phyloP scores from a whole-genome alignment of 1,140 invertebrate genomes.

The Macrostomum lignano region DNA sequence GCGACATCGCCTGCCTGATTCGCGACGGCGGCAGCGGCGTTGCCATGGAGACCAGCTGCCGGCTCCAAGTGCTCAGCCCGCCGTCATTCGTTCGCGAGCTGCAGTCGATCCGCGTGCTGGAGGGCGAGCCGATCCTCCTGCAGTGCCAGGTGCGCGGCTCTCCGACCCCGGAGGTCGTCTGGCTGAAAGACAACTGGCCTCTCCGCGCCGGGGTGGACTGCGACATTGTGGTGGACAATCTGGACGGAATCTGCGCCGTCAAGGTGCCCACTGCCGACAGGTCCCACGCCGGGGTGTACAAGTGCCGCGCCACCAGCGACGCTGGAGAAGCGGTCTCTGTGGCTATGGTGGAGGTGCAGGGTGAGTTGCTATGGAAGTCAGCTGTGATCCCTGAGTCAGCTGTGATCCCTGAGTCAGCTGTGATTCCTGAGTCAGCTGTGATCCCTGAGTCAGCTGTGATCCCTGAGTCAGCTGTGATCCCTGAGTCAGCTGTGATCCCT shows the following conservation, averaged over 20 bases:
- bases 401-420: too few relatives aligned
- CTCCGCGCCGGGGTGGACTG: neutral
- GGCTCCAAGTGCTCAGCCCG: conserved; percentile 57
- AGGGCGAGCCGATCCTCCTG: conserved; percentile 38
- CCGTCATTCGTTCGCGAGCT: conserved; percentile 36
- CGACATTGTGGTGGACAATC: conserved; percentile 1
- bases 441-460: too few relatives aligned
- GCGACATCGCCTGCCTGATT: too few relatives aligned
- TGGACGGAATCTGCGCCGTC: conserved; percentile 2
- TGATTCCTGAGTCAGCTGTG: too few relatives aligned
- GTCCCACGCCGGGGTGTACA: conserved; percentile 34
- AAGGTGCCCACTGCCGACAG: conserved; percentile 5
- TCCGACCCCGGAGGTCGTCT: conserved; percentile 35
- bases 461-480: too few relatives aligned
- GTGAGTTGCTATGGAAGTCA: too few relatives aligned
- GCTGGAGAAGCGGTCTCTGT: too few relatives aligned
- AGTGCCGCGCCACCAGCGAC: conserved; percentile 39
- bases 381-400: too few relatives aligned
- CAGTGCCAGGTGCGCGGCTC: conserved; percentile 43
- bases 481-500: too few relatives aligned
- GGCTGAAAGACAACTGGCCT: conserved; percentile 24
- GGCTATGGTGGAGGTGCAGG: too few relatives aligned
- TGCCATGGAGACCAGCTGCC: too few relatives aligned
- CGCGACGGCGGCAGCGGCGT: too few relatives aligned
- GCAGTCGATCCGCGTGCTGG: conserved; percentile 37